phyloP scores from a whole-genome alignment of 2,888 invertebrate genomes.

The Enoplolaimus lenunculus region DNA sequence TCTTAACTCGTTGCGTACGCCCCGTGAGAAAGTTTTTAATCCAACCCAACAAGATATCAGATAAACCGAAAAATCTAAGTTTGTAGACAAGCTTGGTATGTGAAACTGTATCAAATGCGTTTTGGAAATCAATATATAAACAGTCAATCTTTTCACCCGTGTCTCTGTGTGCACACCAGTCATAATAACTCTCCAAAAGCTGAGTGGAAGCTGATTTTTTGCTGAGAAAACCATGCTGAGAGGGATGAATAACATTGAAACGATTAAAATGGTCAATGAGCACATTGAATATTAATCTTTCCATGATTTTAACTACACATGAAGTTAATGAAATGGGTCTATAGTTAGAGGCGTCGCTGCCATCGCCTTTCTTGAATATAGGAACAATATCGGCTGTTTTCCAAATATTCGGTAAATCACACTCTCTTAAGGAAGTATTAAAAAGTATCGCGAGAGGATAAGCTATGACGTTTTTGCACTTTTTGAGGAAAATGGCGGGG shows the following conservation, averaged over 20 bases:
- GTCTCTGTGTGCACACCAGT: background rate
- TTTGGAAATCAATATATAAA: background rate
- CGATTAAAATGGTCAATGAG: background rate
- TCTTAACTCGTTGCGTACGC: background rate
- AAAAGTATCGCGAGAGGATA: background rate
- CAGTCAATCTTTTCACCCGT: background rate
- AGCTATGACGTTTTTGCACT: background rate
- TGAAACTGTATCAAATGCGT: background rate
- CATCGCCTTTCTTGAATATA: slow-evolving; percentile 10
- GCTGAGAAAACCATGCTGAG: background rate
- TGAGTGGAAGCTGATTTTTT: background rate
- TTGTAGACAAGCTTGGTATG: slow-evolving; percentile 8
- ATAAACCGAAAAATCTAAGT: background rate
- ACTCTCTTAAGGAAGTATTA: background rate
- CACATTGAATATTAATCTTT: background rate
- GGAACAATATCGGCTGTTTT: slow-evolving; percentile 1
- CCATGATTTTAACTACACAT: background rate
- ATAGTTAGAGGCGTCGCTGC: background rate
- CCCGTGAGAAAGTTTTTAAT: background rate
- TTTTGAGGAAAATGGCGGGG: background rate
- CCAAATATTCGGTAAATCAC: background rate
- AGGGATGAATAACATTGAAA: background rate
- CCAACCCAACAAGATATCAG: background rate
- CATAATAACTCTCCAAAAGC: background rate
- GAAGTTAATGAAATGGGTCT: slow-evolving; percentile 6